phyloP scores from a whole-genome alignment of 2,797 vertebrate genomes.

The Macrochelys suwanniensis region DNA sequence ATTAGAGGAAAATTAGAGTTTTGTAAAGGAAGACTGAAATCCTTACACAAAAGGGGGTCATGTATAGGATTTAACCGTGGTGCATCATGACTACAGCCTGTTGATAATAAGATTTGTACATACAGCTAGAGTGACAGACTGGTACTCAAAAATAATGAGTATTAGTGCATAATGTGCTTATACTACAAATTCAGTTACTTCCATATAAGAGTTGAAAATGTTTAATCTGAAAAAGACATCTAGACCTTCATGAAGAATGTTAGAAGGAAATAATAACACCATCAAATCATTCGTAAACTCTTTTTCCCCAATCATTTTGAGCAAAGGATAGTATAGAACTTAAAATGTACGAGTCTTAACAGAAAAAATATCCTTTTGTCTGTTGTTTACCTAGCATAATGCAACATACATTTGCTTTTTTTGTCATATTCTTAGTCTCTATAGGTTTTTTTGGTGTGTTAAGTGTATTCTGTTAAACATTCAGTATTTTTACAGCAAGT shows the following conservation, averaged over 20 bases:
- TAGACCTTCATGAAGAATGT: constrained; percentile 8
- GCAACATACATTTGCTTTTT: constrained; percentile 22
- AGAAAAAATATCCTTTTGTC: background rate
- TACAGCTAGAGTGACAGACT: background rate
- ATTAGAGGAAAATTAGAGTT: background rate
- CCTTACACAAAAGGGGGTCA: background rate
- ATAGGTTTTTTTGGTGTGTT: background rate
- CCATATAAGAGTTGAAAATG: background rate
- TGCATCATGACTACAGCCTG: background rate
- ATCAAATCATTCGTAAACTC: background rate
- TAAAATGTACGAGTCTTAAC: background rate
- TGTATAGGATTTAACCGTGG: background rate
- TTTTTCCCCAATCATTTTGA: constrained; percentile 16
- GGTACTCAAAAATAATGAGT: constrained; percentile 19
- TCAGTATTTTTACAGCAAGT: background rate
- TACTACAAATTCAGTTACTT: background rate
- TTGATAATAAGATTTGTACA: background rate
- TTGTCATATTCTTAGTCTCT: constrained; percentile 1
- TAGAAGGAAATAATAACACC: constrained; percentile 6
- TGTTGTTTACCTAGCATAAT: background rate
- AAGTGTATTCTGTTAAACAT: background rate
- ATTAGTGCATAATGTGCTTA: background rate
- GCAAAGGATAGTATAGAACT: background rate
- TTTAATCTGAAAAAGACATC: constrained; percentile 30
- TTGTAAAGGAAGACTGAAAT: background rate